phyloP scores from a whole-genome alignment of 2,888 invertebrate species.

The Caenorhabditis auriculariae region DNA sequence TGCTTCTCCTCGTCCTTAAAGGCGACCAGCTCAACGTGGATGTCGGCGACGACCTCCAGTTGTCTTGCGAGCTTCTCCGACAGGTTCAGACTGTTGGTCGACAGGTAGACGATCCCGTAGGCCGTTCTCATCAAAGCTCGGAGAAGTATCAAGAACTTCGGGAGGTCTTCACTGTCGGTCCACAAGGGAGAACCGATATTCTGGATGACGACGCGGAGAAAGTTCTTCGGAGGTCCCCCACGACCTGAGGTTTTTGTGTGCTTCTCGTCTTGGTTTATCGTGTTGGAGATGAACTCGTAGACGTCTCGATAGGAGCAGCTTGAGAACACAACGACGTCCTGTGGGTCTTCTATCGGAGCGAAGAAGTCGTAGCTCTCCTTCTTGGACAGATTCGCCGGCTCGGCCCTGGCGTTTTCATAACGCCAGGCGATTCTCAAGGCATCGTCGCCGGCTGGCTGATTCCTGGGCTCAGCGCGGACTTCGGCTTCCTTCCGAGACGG shows the following conservation, averaged over 20 bases:
- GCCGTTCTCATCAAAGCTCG: slow-evolving; percentile 7
- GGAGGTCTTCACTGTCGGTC: slow-evolving; percentile 15
- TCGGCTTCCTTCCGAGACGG: too few relatives aligned
- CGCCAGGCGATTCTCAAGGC: too few relatives aligned
- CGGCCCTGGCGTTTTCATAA: too few relatives aligned
- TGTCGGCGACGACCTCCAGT: slow-evolving; percentile 13
- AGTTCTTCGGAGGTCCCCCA: slow-evolving; percentile 22
- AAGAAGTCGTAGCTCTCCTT: too few relatives aligned
- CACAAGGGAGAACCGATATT: slow-evolving; percentile 13
- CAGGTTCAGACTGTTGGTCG: slow-evolving; percentile 2
- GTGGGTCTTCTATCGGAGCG: too few relatives aligned
- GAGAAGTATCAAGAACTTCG: slow-evolving; percentile 10
- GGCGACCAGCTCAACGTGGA: slow-evolving; percentile 11
- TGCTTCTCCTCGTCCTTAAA: slow-evolving; percentile 25
- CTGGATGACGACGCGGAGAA: slow-evolving; percentile 18
- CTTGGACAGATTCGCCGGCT: too few relatives aligned
- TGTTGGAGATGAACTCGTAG: slow-evolving; percentile 8
- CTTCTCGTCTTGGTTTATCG: slow-evolving; percentile 6
- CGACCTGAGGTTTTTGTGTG: neutral
- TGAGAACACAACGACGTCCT: too few relatives aligned
- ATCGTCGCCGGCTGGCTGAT: too few relatives aligned
- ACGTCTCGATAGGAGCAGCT: slow-evolving; percentile 4
- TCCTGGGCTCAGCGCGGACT: too few relatives aligned
- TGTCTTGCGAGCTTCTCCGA: neutral
- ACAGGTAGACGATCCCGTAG: slow-evolving; percentile 18